A percentile compares a stretch with the other conserved stretches of the same genome.
Evolutionary conservation across 2,113 vertebrate genomes (phyloP).

Genomic region (Morone chrysops): DNA sequence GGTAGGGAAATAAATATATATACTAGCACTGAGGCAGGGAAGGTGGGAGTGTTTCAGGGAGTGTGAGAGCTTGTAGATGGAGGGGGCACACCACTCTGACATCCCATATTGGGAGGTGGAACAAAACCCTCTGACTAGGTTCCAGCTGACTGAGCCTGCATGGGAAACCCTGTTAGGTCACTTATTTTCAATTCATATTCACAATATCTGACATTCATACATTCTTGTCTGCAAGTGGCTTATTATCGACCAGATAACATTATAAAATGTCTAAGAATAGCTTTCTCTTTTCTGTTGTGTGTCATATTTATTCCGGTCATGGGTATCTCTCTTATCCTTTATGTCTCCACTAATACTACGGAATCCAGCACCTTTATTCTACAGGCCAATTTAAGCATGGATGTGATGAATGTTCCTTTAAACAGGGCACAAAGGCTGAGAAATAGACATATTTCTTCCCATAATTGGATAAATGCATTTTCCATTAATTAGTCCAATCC

Average conservation of each 20-base stretch:
- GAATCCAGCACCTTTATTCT: not conserved
- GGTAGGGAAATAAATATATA: constrained; percentile 36
- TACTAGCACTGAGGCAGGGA: not conserved
- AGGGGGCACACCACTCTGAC: not conserved
- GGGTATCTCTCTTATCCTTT: not conserved
- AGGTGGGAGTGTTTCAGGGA: not conserved
- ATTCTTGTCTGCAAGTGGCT: not conserved
- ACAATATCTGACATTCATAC: not conserved
- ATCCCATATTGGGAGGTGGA: constrained; percentile 33
- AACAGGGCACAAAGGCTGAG: not conserved
- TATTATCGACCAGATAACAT: constrained; percentile 6
- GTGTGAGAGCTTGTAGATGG: not conserved
- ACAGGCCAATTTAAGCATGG: not conserved
- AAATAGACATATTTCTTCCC: constrained; percentile 12
- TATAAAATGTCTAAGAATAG: not conserved
- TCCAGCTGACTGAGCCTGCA: constrained; percentile 29
- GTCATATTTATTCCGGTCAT: not conserved
- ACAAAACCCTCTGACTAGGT: constrained; percentile 43
- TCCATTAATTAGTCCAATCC: not conserved
- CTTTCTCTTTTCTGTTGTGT: not conserved
- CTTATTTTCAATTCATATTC: not conserved
- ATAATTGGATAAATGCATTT: not conserved
- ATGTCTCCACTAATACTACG: not conserved
- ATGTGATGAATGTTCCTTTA: constrained; percentile 2
- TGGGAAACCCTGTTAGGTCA: constrained; percentile 3